Evolutionary conservation across 2,113 vertebrate species (phyloP), one percentile per base, ranked within the genome.

Genomic region (Nanger granti): DNA sequence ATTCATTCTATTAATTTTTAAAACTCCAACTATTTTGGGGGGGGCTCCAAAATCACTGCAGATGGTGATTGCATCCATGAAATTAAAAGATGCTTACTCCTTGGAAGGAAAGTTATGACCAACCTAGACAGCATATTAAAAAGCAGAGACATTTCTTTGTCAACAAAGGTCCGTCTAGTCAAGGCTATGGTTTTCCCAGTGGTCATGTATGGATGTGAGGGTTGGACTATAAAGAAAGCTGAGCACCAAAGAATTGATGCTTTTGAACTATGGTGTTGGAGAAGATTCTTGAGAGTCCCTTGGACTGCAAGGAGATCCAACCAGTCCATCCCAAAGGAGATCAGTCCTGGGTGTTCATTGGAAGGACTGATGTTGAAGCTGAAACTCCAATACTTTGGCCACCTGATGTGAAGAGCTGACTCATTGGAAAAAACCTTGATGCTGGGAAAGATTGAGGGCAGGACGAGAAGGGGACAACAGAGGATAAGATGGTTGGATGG

Each of bases 191-290:
- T 73, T 73, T 73, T 73, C 37, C 66, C 20, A 37, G 4, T 24
- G 20, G 9, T 37, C 66, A 37, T 73, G n/a, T 24, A 37, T 37
- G 20, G n/a, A 73, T 73, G 66, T 37, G 18, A 73, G 0, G 22
- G 9, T 37, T 69, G 66, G 66, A 22, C n/a, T 73, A 4, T 37
- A 20, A 73, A 73, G 66, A 73, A 73, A 37, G 4, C 8, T 37
- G 66, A 73, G n/a, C 0, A 0, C n/a, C 0, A 2, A 73, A 37
- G 18, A 73, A 73, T 3, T 37, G n/a, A 73, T 37, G 66, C 9
- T 73, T 22, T 73, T 37, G 66, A 37, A 37, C 18, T 37, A 9
- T 73, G 66, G 5, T 73, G n/a, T 11, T 73, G 18, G n/a, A 2
- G 20, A 73, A 37, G 66, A 37, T 4, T 20, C n/a, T 73, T 73